These are phyloP conservation scores for Oncorhynchus mykiss DNA, from an alignment of 2,113 vertebrate species.

Conservation along the genomic window DNA sequence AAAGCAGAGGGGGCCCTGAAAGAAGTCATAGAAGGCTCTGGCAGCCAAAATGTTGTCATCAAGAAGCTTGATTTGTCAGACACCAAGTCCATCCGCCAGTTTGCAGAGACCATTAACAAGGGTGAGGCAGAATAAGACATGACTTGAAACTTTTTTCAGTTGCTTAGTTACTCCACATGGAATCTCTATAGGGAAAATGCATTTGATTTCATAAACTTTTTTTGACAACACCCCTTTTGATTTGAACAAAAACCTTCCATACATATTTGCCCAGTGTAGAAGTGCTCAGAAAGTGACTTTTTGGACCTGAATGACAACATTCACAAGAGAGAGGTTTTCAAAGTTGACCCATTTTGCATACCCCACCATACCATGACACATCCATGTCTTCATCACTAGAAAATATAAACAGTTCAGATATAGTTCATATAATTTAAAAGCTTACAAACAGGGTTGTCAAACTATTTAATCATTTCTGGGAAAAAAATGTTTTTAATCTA, in stretches of 20 bases:
- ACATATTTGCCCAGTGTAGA: not conserved
- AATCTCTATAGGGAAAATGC: not conserved
- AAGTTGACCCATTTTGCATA: no score
- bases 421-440: no score
- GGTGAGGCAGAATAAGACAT: conserved; percentile 44
- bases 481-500: not conserved
- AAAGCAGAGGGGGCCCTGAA: conserved; percentile 61
- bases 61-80: conserved; percentile 75
- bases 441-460: no score
- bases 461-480: no score
- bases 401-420: no score
- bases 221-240: not conserved
- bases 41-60: conserved; percentile 58
- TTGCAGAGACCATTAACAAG: conserved; percentile 71
- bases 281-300: no score
- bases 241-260: not conserved
- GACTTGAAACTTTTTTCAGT: not conserved
- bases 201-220: not conserved
- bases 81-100: conserved; percentile 73
- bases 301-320: no score
- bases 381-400: no score
- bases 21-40: conserved; percentile 65
- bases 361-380: no score
- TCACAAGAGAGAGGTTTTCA: no score
- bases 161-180: not conserved